Evolutionary conservation across 2,888 invertebrate species (phyloP), one percentile per base, ranked within the genome.

Genomic region (Meganola albula): DNA sequence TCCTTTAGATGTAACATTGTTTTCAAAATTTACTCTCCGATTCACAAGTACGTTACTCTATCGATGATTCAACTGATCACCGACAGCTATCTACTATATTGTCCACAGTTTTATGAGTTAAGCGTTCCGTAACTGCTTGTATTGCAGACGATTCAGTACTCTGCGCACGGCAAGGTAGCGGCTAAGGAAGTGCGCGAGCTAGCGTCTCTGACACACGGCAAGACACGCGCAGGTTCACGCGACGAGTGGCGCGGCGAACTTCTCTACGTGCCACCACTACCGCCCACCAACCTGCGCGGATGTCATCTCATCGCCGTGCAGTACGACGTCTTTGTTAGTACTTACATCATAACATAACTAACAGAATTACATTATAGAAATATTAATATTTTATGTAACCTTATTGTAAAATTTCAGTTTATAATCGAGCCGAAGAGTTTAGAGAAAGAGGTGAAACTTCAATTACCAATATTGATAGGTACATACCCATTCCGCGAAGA

Each of bases 271-370:
- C 97, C 97, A 40, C 97, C 97, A 13, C 84, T 98, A 58, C 97
- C 97, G 44, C 97, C 97, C 20, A 97, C 97, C 41, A 96, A 96
- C 87, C 88, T 98, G 34, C 89, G 96, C 56, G 97, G 97, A 36
- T 98, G 97, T 71, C 96, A 96, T 76, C 90, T 98, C 58, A 97
- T 98, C 62, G 92, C 93, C 68, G 95, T 98, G 58, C 92, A 94
- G 58, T 98, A 98, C 68, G 96, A 97, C 72, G 94, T 97, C 32
- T 96, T 93, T 72, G 95, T 95, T 74, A 92, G 94, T 91, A 39
- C n/a, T 12, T n/a, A n/a, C n/a, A n/a, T n/a, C n/a, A n/a, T n/a
- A n/a, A n/a, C n/a, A n/a, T n/a, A n/a, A n/a, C n/a, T n/a, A n/a
- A n/a, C n/a, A n/a, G n/a, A n/a, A n/a, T n/a, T n/a, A n/a, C n/a